Conservation (phyloP, 2,113 vertebrate genomes). For the Ophiodon elongatus region DNA sequence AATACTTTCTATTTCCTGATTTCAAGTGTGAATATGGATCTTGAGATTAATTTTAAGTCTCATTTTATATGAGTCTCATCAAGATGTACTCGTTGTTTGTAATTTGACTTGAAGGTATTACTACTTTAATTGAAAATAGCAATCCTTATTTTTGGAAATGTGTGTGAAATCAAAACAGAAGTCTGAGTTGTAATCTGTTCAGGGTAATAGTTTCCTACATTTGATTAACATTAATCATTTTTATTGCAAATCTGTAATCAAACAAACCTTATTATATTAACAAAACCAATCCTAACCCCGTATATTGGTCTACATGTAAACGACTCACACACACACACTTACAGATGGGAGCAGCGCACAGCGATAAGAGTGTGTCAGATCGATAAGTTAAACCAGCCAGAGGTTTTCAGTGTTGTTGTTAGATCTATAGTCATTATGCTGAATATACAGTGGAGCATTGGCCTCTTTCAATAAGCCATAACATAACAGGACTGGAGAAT, state of each 20-base stretch:
- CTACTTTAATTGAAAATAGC: not conserved
- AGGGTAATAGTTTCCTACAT: not conserved
- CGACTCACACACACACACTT: not conserved
- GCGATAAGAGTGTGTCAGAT: slow-evolving; percentile 43
- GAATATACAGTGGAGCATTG: slow-evolving; percentile 48
- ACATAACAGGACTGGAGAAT: slow-evolving; percentile 30
- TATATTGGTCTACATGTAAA: not conserved
- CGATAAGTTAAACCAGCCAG: slow-evolving; percentile 44
- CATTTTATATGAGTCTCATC: not conserved
- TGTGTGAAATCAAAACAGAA: not conserved
- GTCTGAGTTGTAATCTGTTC: not conserved
- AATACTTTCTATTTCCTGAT: not conserved
- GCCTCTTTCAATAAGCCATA: slow-evolving; percentile 55
- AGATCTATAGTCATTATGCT: slow-evolving; percentile 62
- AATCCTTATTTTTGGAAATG: not conserved
- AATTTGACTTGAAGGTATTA: not conserved
- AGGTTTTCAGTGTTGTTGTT: slow-evolving; percentile 52
- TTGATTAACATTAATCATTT: not conserved
- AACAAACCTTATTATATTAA: not conserved
- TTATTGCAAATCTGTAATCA: not conserved
- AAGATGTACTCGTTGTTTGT: not conserved
- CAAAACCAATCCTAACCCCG: not conserved
- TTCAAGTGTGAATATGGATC: not conserved
- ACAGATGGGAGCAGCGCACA: slow-evolving; percentile 16
- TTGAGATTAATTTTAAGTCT: not conserved